phyloP scores from a whole-genome alignment of 2,888 invertebrate species.

The Drosophila pseudotalamancana region DNA sequence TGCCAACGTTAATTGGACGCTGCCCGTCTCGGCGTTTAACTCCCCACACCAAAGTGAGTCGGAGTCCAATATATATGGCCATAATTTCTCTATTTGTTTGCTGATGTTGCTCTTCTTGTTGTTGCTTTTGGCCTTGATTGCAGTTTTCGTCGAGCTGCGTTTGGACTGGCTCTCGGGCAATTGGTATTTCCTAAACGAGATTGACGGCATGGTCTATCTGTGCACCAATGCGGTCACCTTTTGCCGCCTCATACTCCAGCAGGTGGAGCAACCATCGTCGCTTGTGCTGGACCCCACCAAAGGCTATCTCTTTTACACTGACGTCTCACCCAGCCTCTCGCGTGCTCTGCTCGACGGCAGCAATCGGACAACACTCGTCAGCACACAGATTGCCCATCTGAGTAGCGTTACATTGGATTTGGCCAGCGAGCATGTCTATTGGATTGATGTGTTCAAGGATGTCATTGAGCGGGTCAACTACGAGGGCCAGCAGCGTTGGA shows the following conservation, averaged over 20 bases:
- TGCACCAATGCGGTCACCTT: conserved; percentile 87
- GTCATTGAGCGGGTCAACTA: conserved; percentile 92
- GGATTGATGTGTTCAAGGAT: conserved; percentile 93
- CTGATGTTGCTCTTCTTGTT: conserved; percentile 22
- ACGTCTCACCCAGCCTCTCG: conserved; percentile 88
- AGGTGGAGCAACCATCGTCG: conserved; percentile 88
- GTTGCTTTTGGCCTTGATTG: conserved; percentile 41
- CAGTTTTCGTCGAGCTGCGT: conserved; percentile 90
- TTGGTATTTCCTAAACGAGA: conserved; percentile 92
- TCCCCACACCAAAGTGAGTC: conserved; percentile 87
- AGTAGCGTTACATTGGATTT: conserved; percentile 90
- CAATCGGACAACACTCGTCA: conserved; percentile 87
- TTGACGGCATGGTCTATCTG: conserved; percentile 88
- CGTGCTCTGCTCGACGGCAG: conserved; percentile 88
- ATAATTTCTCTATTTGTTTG: conserved; percentile 41
- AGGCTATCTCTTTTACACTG: conserved; percentile 91
- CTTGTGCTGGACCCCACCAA: conserved; percentile 91
- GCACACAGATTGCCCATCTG: conserved; percentile 91
- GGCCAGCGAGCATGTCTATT: conserved; percentile 89
- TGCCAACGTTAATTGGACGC: conserved; percentile 86
- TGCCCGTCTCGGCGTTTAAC: conserved; percentile 87
- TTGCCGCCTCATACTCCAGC: conserved; percentile 90
- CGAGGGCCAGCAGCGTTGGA: conserved; percentile 87
- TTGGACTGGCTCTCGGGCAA: conserved; percentile 94
- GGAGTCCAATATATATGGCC: conserved; percentile 4